Evolutionary conservation across 2,797 vertebrate species (phyloP), one percentile per base, ranked within the genome.

Genomic region (Nannoperca australis): DNA sequence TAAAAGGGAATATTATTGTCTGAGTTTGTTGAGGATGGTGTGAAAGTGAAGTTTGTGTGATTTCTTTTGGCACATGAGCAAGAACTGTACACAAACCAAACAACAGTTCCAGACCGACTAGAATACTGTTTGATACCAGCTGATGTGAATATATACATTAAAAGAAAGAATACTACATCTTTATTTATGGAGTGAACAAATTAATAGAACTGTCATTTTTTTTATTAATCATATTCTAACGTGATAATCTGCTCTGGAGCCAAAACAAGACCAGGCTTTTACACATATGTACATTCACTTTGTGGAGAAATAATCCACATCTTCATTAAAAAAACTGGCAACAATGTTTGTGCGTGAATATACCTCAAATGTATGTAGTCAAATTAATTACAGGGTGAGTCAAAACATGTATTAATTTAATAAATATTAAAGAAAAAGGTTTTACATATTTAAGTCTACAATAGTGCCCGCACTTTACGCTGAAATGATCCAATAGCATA

Each of bases 131-230:
- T 22, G 55, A 27, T 27, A 27, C 24, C 24, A 63, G 34, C n/a
- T 44, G 53, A 78, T 54, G 17, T 38, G 7, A 8, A 56, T 36
- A 50, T 32, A 58, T 56, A 59, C 61, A 62, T 50, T 4, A 24
- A 11, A 1, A 8, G 55, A 32, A 15, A 32, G 32, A 32, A 32
- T 32, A 18, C 51, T 32, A 18, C 51, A 66, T 54, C 24, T 6
- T 8, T 61, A 65, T 75, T 49, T 15, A 47, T 58, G 32, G 38
- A 72, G 69, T 59, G 18, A 69, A 32, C 20, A 67, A 49, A 71
- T 67, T 15, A 49, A 71, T 67, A 15, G 30, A 34, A 50, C 44
- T 58, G 36, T 66, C 14, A 56, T 67, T 58, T 56, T 83, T 69
- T n/a, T 40, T 59, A 20, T 64, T 18, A 70, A 68, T 86, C 38